Evolutionary conservation across 1,140 invertebrate species (phyloP).

Genomic region (Drosophila tristis): DNA sequence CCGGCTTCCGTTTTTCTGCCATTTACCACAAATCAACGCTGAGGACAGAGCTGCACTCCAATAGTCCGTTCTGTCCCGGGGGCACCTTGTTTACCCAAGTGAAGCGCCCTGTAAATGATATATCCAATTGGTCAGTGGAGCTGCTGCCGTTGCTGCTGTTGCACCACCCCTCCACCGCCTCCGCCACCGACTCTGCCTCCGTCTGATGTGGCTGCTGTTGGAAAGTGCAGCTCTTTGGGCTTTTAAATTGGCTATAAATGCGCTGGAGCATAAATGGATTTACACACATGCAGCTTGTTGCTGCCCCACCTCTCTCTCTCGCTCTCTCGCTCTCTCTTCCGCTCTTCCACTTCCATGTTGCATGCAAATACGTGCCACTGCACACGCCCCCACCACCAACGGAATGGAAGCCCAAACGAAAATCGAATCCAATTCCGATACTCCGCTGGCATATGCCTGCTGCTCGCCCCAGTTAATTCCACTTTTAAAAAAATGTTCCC

Average conservation of each 20-base stretch:
- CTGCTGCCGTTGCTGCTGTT: not conserved
- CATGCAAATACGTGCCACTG: slow-evolving; percentile 57
- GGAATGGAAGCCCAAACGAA: slow-evolving; percentile 2
- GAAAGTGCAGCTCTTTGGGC: slow-evolving; percentile 43
- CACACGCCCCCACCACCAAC: slow-evolving; percentile 31
- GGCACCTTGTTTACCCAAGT: slow-evolving; percentile 7
- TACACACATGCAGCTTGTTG: slow-evolving; percentile 78
- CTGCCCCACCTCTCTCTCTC: slow-evolving; percentile 27
- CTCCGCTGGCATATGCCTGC: not conserved
- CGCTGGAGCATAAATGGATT: slow-evolving; percentile 77
- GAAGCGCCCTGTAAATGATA: slow-evolving; percentile 41
- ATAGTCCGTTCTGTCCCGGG: not conserved
- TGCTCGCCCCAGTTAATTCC: not conserved
- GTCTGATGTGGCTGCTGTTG: not conserved
- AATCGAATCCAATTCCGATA: slow-evolving; percentile 8
- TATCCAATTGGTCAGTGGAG: slow-evolving; percentile 19
- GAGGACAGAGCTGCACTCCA: slow-evolving; percentile 6
- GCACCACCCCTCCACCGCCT: not conserved
- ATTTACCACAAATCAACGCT: slow-evolving; percentile 56
- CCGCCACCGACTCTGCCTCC: too few species aligned
- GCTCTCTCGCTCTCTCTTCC: slow-evolving; percentile 5
- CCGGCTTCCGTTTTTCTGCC: slow-evolving; percentile 1
- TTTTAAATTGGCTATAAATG: slow-evolving; percentile 79
- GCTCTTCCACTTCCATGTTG: slow-evolving; percentile 63
- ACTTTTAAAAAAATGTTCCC: slow-evolving; percentile 6